Base-by-base conservation (phyloP, 2,888 invertebrate species). In the Heliconius hortense region DNA sequence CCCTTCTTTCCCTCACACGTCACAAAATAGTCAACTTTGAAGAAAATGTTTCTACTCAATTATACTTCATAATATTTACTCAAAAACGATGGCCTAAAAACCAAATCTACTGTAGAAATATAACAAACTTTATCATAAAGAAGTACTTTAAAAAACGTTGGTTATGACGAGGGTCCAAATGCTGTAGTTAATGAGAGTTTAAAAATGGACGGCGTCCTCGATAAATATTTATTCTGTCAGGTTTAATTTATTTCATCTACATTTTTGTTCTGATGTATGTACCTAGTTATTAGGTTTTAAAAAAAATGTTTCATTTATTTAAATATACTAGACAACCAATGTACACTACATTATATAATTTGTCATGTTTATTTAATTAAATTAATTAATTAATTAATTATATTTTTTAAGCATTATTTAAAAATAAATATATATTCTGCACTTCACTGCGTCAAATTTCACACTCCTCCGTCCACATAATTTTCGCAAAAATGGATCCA, bases 111-210 rank as follows among this genome's bases (percentile, higher is more conserved):
- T 69, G 53, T 53, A n/a, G 68, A 69, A 53, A 69, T 56, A 69
- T 69, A 56, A 68, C 48, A 68, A 53, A 68, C 68, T 69, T 69
- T 69, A 28, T 69, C 68, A 66, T 67, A 71, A 24, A 60, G 72
- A 72, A 72, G 64, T 43, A 72, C 71, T 75, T 64, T 72, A 72
- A 69, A 69, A 69, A 69, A 69, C 68, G 68, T 69, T 69, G 68
- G 53, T 69, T 69, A 69, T 69, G 70, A 71, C 56, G 75, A 74
- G 70, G 66, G 70, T 70, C 66, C 70, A 75, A 70, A 72, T 75
- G 64, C 66, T 72, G 74, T 28, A 62, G 56, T 77, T 74, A 77
- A 77, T 72, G 72, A 59, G 75, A 66, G 69, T 77, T 77, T 72
- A 68, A 68, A 74, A 72, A 60, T 69, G 53, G 72, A 53, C 48